Conservation (phyloP, 2,113 vertebrate species). For the Rhynchomys soricoides region DNA sequence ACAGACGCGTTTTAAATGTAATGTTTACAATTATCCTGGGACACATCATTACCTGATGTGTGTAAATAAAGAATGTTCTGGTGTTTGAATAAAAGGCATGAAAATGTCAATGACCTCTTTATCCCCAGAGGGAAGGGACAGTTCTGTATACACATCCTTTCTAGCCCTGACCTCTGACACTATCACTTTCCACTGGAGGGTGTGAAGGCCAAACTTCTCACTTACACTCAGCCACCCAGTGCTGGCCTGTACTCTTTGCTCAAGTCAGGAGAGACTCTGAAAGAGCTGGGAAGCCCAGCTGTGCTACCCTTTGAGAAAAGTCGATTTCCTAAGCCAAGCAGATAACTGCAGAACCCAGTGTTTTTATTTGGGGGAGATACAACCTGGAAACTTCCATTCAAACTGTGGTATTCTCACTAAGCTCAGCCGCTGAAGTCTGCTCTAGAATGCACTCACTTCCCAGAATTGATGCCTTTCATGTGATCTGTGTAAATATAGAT, state of each 20-base stretch:
- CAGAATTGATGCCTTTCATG: conserved; percentile 94
- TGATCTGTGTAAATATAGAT: conserved; percentile 99
- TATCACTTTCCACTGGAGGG: background rate
- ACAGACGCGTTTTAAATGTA: background rate
- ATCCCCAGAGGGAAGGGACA: background rate
- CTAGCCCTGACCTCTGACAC: conserved; percentile 19
- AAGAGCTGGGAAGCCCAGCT: background rate
- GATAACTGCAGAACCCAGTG: background rate
- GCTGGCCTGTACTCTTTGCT: background rate
- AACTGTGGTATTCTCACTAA: background rate
- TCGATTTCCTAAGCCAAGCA: background rate
- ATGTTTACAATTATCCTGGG: background rate
- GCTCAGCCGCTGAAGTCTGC: background rate
- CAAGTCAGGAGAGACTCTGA: background rate
- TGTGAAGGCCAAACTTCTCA: conserved; percentile 6
- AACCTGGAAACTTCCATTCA: no score
- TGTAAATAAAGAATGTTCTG: background rate
- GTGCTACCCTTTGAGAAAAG: background rate
- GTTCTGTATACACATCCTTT: conserved; percentile 28
- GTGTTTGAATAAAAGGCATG: conserved; percentile 19
- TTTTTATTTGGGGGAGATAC: conserved; percentile 13
- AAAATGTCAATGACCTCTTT: background rate
- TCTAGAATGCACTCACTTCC: conserved; percentile 89
- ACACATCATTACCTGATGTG: background rate
- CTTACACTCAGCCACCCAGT: background rate